Evolutionary conservation across 2,797 vertebrate genomes (phyloP), one percentile per base, ranked within the genome.

Genomic region (Pempheris klunzingeri): DNA sequence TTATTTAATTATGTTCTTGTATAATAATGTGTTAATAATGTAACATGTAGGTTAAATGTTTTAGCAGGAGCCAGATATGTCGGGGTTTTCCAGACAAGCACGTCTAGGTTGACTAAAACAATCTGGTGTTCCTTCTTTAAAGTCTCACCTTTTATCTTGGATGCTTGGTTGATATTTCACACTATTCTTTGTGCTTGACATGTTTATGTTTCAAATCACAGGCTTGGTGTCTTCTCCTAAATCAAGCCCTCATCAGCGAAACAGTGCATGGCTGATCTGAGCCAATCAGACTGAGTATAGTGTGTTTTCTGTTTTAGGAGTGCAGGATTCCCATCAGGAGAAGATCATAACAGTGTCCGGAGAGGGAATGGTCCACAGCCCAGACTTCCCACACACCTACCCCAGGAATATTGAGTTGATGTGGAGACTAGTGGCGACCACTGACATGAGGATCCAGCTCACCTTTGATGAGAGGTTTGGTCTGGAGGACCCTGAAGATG

Each of bases 401-500:
- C 98, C 98, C 54, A 96, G 98, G 85, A 97, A 96, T 79, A 98
- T 90, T 12, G 93, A 92, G 68, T 80, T 98, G 88, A 94, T 96
- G 66, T 99, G 98, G 98, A 96, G 96, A 90, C 94, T 99, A 36
- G 95, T 97, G 81, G 96, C 97, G 2, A 84, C 91, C 54, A 93
- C 93, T 89, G 95, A 96, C 71, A 95, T 96, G 80, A 96, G 95
- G 94, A 98, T 99, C 93, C 97, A 97, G 65, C 95, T 99, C 80
- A 96, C 93, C 69, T 99, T 99, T 86, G 98, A 99, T 90, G 95
- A 97, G 73, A 93, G 93, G 62, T 99, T 99, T 86, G 98, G 98
- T 80, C 95, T 99, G 80, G 98, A 99, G 91, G 98, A 99, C 84
- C 96, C 98, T 22, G 98, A 99, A 92, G 97, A 97, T 60, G 97